These are phyloP conservation scores for Cyphomyrus discorhynchus DNA, from an alignment of 2,113 vertebrate genomes.

Conservation along the genomic window DNA sequence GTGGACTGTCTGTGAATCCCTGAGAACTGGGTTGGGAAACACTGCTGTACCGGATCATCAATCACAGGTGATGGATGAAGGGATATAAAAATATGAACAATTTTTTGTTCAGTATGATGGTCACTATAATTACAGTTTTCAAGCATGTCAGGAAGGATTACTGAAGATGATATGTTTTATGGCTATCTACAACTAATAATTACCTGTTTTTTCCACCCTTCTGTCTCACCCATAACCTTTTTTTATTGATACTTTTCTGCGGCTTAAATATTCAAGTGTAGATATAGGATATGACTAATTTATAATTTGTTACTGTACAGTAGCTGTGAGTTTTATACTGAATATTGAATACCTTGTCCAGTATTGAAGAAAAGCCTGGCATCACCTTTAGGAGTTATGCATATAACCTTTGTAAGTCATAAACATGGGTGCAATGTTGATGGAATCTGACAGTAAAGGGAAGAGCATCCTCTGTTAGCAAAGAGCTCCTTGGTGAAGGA, in stretches of 20 bases:
- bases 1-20: background rate
- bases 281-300: background rate
- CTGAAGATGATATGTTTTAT: background rate
- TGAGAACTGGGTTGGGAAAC: background rate
- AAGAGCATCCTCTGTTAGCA: background rate
- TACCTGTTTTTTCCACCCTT: background rate
- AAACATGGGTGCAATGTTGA: background rate
- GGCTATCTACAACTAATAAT: background rate
- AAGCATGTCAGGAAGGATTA: background rate
- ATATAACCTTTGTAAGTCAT: background rate
- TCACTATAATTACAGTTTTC: background rate
- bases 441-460: background rate
- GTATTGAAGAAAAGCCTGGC: background rate
- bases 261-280: background rate
- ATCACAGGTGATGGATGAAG: background rate
- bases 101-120: background rate
- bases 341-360: background rate
- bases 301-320: background rate
- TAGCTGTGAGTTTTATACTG: background rate
- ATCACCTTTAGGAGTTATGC: background rate
- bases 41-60: background rate
- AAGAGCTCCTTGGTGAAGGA: background rate
- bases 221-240: background rate
- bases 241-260: background rate
- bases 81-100: background rate